phyloP scores from a whole-genome alignment of 2,888 invertebrate species.

The Harpalus rufipes region DNA sequence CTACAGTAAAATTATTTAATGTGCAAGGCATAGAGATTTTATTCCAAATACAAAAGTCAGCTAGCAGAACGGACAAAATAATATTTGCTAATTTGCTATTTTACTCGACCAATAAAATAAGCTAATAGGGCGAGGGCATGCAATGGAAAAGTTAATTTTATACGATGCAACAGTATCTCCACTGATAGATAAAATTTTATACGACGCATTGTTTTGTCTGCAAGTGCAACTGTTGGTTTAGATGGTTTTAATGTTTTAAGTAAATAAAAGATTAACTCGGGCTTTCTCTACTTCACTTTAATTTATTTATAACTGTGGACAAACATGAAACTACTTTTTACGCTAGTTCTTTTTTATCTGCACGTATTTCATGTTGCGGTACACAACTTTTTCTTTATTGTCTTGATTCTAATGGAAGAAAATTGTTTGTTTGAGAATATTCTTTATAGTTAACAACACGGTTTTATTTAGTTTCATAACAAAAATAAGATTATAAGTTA shows the following conservation, averaged over 20 bases:
- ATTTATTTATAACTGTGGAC: conserved; percentile 19
- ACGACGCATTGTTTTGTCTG: conserved; percentile 29
- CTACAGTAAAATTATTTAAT: conserved; percentile 46
- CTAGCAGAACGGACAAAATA: conserved; percentile 27
- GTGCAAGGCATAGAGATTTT: conserved; percentile 43
- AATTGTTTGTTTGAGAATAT: background rate
- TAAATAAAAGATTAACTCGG: conserved; percentile 36
- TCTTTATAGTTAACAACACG: background rate
- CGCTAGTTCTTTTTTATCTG: background rate
- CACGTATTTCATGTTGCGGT: background rate
- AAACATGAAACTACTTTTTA: background rate
- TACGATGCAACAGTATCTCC: conserved; percentile 28
- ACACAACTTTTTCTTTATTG: background rate
- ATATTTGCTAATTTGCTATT: conserved; percentile 44
- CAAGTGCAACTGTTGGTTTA: conserved; percentile 23
- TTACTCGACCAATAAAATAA: conserved; percentile 33
- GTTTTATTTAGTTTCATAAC: background rate
- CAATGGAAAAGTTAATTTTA: conserved; percentile 38
- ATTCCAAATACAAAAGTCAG: conserved; percentile 47
- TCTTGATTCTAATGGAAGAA: background rate
- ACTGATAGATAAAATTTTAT: conserved; percentile 54
- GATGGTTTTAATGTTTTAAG: conserved; percentile 45
- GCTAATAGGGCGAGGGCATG: conserved; percentile 27
- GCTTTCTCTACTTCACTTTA: background rate
- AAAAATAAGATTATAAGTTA: too few relatives aligned